Evolutionary conservation across 2,888 invertebrate genomes (phyloP), one percentile per base, ranked within the genome.

Genomic region (Deroplatys truncata): DNA sequence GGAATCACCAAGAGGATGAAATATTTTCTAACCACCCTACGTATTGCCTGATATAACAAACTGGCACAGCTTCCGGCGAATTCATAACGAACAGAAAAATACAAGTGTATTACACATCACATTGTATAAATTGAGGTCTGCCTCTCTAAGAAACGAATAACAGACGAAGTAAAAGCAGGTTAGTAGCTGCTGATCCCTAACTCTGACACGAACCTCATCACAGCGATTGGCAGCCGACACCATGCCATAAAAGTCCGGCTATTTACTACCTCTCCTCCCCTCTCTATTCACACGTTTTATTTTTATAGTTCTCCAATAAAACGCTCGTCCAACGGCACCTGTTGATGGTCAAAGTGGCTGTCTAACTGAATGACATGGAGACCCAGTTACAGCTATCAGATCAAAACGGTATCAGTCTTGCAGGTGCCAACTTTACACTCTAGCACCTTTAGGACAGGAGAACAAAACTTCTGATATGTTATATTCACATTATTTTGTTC

Each of bases 221-320:
- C 56, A 16, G 16, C 56, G 56, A 72, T 72, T 72, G 56, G 56
- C 56, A 72, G 56, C 56, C 56, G 56, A 72, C 56, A 72, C 25
- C 56, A 4, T 20, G 56, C 56, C 56, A 43, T n/a, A 85, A 35
- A 85, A 85, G n/a, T 35, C 28, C 85, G 56, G 5, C 85, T 85
- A 43, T n/a, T 56, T 85, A 28, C 28, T 35, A n/a, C 85, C 16
- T 43, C 35, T 28, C n/a, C 49, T 85, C 85, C 49, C 15, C 56
- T 49, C 85, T 29, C 29, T 72, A 29, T 56, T n/a, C 72, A 43
- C 56, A 29, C 56, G 20, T 49, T 28, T 86, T 82, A 86, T 82
- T 72, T 86, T 86, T 86, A 86, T 82, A 86, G 86, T 86, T 86
- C 72, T 86, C 56, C 72, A 86, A 86, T 86, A 86, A 86, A 86